These are phyloP conservation scores for Cataglyphis altisquamis DNA, from an alignment of 2,888 invertebrate species.

Conservation along the genomic window DNA sequence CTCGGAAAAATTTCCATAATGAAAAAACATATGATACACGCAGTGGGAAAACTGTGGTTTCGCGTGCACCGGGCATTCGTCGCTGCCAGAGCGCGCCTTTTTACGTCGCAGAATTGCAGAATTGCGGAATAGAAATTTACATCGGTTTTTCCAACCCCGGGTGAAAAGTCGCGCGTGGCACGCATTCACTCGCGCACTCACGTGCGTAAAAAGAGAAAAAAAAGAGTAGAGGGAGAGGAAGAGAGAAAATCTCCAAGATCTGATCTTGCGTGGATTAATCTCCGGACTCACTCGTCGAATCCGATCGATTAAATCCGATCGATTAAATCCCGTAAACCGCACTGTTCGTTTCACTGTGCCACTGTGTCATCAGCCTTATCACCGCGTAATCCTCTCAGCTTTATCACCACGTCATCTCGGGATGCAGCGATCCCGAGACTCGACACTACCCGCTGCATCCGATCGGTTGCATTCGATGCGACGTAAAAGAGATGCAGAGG, in stretches of 20 bases:
- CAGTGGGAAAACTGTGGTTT: slow-evolving; percentile 6
- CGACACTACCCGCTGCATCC: slow-evolving; percentile 2
- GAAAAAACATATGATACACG: slow-evolving; percentile 6
- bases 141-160: neutral
- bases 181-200: slow-evolving; percentile 31
- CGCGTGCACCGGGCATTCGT: slow-evolving; percentile 15
- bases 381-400: neutral
- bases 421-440: slow-evolving; percentile 24
- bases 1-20: neutral
- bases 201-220: neutral
- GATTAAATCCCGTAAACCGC: slow-evolving; percentile 9
- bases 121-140: neutral
- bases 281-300: slow-evolving; percentile 27
- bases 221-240: neutral
- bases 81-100: neutral
- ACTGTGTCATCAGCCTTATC: slow-evolving; percentile 40
- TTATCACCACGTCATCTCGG: slow-evolving; percentile 39
- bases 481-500: neutral
- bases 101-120: slow-evolving; percentile 31
- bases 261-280: neutral
- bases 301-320: neutral
- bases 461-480: slow-evolving; percentile 26
- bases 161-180: slow-evolving; percentile 27
- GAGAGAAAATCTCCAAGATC: neutral
- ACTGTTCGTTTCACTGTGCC: slow-evolving; percentile 45